Percentiles rank a stretch among this genome's conserved stretches.
Conservation (phyloP, 2,797 vertebrate genomes). For the Sphenopsis melanotis region DNA sequence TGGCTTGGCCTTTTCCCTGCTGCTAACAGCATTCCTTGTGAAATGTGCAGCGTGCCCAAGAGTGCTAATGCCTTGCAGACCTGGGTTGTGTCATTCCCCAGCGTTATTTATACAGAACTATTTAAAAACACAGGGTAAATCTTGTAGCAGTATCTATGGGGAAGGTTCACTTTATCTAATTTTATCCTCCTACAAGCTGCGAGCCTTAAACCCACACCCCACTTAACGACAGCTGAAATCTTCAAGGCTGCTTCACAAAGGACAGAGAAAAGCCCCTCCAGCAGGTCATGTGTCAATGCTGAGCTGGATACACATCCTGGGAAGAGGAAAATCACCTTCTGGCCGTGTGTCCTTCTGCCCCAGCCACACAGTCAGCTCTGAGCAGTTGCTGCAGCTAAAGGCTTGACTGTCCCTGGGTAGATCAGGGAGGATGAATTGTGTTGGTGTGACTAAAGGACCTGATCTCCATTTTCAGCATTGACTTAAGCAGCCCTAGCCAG, state of each 20-base stretch:
- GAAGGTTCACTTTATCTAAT: not conserved
- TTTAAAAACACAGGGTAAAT: slow-evolving; percentile 3
- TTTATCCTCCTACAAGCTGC: not conserved
- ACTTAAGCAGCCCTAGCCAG: not conserved
- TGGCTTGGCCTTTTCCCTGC: not conserved
- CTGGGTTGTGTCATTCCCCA: not conserved
- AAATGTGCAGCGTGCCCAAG: not conserved
- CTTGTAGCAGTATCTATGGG: not conserved
- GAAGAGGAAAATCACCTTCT: not conserved
- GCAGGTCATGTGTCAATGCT: not conserved
- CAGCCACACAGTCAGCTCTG: not conserved
- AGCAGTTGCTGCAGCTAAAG: not conserved
- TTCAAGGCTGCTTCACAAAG: not conserved
- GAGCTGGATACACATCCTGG: not conserved
- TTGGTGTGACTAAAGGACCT: not conserved
- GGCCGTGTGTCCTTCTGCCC: not conserved
- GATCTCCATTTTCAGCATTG: not conserved
- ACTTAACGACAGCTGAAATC: not conserved
- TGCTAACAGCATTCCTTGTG: not conserved
- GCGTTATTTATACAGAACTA: not conserved
- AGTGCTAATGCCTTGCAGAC: slow-evolving; percentile 33
- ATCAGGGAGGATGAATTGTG: not conserved
- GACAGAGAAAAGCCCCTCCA: not conserved
- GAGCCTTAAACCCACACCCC: not conserved
- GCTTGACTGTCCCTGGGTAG: not conserved